Percentiles rank a stretch among this genome's conserved stretches.
Evolutionary conservation across 2,113 vertebrate genomes (phyloP).

Genomic region (Leuciscus idus): DNA sequence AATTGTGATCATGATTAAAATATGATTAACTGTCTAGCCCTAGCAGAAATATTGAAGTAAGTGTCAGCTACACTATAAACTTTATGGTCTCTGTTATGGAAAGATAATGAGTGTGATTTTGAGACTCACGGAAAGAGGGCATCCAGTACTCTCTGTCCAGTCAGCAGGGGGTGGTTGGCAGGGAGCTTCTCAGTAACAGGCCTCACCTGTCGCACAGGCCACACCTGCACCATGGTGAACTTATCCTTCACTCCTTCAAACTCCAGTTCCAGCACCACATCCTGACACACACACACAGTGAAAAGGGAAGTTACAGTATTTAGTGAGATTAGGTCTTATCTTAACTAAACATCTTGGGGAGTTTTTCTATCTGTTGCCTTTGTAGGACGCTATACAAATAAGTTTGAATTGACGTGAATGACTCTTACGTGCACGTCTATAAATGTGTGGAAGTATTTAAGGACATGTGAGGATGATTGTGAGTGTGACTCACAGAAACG

Average conservation of each 20-base stretch:
- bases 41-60: not conserved
- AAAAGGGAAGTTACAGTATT: conserved; percentile 10
- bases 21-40: not conserved
- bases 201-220: conserved; percentile 94
- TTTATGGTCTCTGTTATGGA: too few species aligned
- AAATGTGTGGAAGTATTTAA: not conserved
- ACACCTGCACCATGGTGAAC: conserved; percentile 96
- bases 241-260: conserved; percentile 96
- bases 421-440: not conserved
- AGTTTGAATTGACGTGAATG: not conserved
- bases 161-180: conserved; percentile 92
- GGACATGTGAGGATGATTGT: conserved; percentile 15
- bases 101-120: too few species aligned
- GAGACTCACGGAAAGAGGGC: conserved; percentile 93
- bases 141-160: conserved; percentile 93
- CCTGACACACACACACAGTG: conserved; percentile 70
- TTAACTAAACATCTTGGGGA: not conserved
- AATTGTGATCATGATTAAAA: not conserved
- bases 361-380: not conserved
- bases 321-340: not conserved
- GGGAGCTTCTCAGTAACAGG: conserved; percentile 97
- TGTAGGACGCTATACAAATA: not conserved
- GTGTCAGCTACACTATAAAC: not conserved
- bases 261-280: conserved; percentile 95
- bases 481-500: conserved; percentile 80